These are phyloP conservation scores for Acrobasis consociella DNA, from an alignment of 2,888 invertebrate species.

Conservation along the genomic window DNA sequence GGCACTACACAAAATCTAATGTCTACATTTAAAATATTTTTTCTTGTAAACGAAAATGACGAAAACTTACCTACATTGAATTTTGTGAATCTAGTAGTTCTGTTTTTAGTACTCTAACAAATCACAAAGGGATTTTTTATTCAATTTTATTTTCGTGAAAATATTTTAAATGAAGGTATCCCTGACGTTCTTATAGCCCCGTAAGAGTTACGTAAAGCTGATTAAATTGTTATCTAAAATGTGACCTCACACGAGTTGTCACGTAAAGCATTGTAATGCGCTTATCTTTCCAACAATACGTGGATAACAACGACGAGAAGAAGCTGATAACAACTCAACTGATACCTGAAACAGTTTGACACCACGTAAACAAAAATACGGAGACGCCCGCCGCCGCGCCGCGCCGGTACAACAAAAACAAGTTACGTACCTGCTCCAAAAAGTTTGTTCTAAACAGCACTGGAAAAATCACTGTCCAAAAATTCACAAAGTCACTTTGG, in stretches of 20 bases:
- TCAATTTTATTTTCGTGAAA: no score
- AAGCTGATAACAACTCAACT: neutral
- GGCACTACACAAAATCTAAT: no score
- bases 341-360: neutral
- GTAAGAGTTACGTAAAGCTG: constrained; percentile 26
- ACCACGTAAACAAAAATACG: neutral
- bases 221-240: constrained; percentile 30
- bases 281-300: neutral
- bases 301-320: neutral
- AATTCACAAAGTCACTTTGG: neutral
- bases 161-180: no score
- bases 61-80: no score
- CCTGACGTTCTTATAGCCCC: no score
- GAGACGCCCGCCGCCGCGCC: no score
- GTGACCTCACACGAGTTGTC: constrained; percentile 34
- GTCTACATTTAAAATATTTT: no score
- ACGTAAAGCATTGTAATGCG: constrained; percentile 24
- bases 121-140: no score
- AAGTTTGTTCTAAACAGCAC: neutral
- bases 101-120: no score
- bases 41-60: no score
- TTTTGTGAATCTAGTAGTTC: no score
- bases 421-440: neutral
- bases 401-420: neutral
- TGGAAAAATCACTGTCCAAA: neutral